phyloP scores from a whole-genome alignment of 1,140 invertebrate species.

The Camponotus floridanus region DNA sequence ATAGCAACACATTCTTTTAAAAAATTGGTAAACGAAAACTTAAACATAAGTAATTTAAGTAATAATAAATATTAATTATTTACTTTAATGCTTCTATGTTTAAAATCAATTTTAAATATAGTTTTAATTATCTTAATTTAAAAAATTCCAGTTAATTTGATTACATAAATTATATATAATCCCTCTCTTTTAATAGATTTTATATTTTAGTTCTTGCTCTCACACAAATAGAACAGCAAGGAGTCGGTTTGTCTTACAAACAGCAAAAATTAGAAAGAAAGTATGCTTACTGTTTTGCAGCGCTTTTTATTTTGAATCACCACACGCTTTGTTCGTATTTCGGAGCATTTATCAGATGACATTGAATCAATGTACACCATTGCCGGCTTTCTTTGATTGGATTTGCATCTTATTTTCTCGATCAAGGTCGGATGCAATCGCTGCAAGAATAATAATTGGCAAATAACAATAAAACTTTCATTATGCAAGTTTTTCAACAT shows the following conservation, averaged over 20 bases:
- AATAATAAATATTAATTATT: neutral
- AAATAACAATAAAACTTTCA: conserved; percentile 20
- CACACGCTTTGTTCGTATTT: conserved; percentile 77
- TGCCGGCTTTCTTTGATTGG: conserved; percentile 84
- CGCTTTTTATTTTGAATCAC: neutral
- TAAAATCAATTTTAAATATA: neutral
- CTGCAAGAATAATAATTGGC: conserved; percentile 75
- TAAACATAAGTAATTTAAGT: neutral
- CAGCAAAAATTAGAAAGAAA: neutral
- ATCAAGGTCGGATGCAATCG: conserved; percentile 83
- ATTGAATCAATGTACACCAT: conserved; percentile 83
- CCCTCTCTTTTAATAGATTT: neutral
- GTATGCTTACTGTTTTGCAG: conserved; percentile 23
- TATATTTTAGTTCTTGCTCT: neutral
- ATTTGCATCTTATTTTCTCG: conserved; percentile 84
- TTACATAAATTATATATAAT: neutral
- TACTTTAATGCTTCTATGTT: neutral
- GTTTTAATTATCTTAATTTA: neutral
- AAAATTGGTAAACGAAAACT: neutral
- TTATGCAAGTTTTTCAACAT: neutral
- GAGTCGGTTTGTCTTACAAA: neutral
- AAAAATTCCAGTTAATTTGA: neutral
- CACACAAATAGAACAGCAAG: neutral
- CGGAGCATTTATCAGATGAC: conserved; percentile 80
- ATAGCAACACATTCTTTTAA: neutral